Evolutionary conservation across 2,113 vertebrate species (phyloP).

Genomic region (Paedocypris sp.): DNA sequence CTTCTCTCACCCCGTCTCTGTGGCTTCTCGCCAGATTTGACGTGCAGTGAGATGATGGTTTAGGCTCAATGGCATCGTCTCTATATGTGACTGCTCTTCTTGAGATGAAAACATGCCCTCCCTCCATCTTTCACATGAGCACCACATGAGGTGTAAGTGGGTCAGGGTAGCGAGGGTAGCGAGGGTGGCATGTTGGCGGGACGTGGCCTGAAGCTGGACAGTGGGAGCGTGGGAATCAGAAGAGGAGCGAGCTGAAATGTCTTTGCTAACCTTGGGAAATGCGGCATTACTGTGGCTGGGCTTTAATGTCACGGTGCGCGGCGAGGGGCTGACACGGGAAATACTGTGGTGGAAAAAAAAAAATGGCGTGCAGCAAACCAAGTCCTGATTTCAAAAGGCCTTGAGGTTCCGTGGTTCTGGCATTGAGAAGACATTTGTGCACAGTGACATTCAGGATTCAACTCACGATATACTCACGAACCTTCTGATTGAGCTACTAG

Average conservation of each 20-base stretch:
- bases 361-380: no score
- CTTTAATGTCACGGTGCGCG: no score
- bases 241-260: background rate
- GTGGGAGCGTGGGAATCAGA: conserved; percentile 9
- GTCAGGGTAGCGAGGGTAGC: background rate
- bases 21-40: background rate
- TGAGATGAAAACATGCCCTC: background rate
- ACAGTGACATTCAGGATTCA: no score
- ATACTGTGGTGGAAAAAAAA: no score
- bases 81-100: background rate
- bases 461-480: no score
- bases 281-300: background rate
- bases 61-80: background rate
- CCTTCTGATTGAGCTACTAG: no score
- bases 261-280: conserved; percentile 3
- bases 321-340: no score
- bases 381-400: no score
- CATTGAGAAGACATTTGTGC: no score
- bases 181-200: conserved; percentile 3
- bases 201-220: conserved; percentile 9
- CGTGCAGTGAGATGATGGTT: background rate
- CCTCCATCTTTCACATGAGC: background rate
- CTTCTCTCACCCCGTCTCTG: conserved; percentile 6
- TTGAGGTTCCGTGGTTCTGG: no score
- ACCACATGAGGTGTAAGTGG: background rate